Conservation (phyloP, 2,888 invertebrate species). For the Idaea aversata region DNA sequence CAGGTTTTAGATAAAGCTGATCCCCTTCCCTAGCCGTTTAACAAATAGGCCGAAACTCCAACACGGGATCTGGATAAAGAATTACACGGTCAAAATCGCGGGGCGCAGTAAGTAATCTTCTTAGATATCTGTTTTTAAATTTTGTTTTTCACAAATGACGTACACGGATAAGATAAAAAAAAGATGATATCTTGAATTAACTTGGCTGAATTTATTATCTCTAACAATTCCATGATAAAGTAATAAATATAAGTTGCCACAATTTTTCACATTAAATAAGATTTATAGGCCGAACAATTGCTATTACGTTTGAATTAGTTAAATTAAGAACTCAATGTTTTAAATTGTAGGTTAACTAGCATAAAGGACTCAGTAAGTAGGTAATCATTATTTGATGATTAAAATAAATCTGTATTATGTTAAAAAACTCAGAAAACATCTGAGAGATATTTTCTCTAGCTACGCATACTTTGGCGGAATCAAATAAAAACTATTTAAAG, state of each 20-base stretch:
- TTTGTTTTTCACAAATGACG: neutral
- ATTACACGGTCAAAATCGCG: too few species aligned
- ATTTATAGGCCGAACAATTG: neutral
- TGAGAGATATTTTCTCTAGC: too few species aligned
- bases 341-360: neutral
- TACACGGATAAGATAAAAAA: neutral
- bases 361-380: neutral
- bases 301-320: neutral
- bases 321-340: neutral
- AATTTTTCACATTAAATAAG: neutral
- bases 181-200: neutral
- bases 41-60: too few species aligned
- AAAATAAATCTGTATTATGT: too few species aligned
- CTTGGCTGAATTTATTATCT: neutral
- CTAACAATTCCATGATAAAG: neutral
- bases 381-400: too few species aligned
- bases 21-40: too few species aligned
- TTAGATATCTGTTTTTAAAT: neutral
- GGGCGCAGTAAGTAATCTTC: neutral
- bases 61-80: too few species aligned
- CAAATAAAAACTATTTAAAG: too few species aligned
- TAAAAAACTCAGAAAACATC: too few species aligned
- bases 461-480: too few species aligned
- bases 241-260: neutral
- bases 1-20: too few species aligned